These are phyloP conservation scores for Ochropleura leucogaster DNA, from an alignment of 2,888 invertebrate genomes.

Conservation along the genomic window DNA sequence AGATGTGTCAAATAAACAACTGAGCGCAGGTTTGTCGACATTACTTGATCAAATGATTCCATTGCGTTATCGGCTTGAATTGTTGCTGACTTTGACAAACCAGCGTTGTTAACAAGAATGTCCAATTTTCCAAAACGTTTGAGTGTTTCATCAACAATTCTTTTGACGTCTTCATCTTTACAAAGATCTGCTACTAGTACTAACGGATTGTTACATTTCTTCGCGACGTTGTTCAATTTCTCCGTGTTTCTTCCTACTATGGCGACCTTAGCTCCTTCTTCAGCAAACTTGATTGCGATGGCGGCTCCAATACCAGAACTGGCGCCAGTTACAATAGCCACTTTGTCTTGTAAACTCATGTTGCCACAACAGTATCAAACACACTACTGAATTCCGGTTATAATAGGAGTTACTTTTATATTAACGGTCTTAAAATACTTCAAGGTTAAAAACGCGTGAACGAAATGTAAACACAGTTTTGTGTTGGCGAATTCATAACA, in stretches of 20 bases:
- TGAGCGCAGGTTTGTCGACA: constrained; percentile 49
- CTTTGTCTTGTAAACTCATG: constrained; percentile 68
- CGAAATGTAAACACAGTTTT: neutral
- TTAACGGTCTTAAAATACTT: no score
- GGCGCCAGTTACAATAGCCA: constrained; percentile 66
- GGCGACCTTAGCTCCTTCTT: constrained; percentile 61
- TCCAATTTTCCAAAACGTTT: constrained; percentile 18
- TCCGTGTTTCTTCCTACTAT: constrained; percentile 58
- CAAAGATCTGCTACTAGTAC: constrained; percentile 18
- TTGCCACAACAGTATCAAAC: neutral
- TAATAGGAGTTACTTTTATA: no score
- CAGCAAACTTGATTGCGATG: constrained; percentile 45
- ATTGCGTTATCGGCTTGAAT: constrained; percentile 31
- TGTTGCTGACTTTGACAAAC: neutral
- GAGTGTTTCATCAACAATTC: constrained; percentile 13
- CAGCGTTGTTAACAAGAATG: constrained; percentile 21
- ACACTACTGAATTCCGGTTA: neutral
- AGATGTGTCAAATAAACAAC: constrained; percentile 50
- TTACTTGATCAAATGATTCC: constrained; percentile 31
- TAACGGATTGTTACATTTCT: constrained; percentile 27
- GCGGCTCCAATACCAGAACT: constrained; percentile 69
- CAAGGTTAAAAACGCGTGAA: neutral
- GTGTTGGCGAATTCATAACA: neutral
- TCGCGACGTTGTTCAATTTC: constrained; percentile 50
- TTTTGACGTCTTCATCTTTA: constrained; percentile 22